Evolutionary conservation across 2,888 invertebrate species (phyloP), one percentile per base, ranked within the genome.

Genomic region (Mythimna vitellina): DNA sequence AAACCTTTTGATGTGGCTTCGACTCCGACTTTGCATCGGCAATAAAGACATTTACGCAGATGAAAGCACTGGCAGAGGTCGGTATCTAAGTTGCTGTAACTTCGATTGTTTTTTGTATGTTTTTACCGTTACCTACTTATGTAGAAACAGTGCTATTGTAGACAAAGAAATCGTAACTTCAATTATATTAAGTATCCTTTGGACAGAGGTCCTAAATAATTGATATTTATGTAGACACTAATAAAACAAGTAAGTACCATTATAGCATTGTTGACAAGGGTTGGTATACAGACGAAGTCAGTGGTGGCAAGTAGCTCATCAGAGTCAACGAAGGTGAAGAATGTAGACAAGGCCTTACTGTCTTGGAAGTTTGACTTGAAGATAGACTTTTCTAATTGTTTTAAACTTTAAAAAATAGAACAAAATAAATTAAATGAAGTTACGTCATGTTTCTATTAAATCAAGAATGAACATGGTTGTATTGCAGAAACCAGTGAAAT

Each of bases 251-350:
- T 46, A 25, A n/a, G 10, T 81, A 83, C 83, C 83, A 79, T 61
- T 1, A 9, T 5, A 12, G 76, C 65, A 29, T 62, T 63, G 54
- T 62, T 79, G 10, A 58, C 46, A 1, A 83, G 73, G 3, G 84
- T 82, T 14, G 83, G 80, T 56, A 84, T 4, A 20, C 57, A 29
- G 10, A 84, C 54, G 7, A 74, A 66, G 17, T 82, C 77, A 14
- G 72, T 76, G 8, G 70, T 79, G 6, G 77, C 84, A 62, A 73
- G 22, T 49, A 85, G 65, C 64, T 84, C 85, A 65, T 81, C 73
- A 9, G 74, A 10, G 70, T 73, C 65, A 3, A 76, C 75, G 62
- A 63, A n/a, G 8, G 70, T 49, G 76, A 80, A 61, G 70, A 83
- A 70, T 49, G 67, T 56, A 65, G 83, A 29, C 68, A 68, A 22